Evolutionary conservation across 2,888 invertebrate genomes (phyloP).

Genomic region (Orchesellides sinensis): DNA sequence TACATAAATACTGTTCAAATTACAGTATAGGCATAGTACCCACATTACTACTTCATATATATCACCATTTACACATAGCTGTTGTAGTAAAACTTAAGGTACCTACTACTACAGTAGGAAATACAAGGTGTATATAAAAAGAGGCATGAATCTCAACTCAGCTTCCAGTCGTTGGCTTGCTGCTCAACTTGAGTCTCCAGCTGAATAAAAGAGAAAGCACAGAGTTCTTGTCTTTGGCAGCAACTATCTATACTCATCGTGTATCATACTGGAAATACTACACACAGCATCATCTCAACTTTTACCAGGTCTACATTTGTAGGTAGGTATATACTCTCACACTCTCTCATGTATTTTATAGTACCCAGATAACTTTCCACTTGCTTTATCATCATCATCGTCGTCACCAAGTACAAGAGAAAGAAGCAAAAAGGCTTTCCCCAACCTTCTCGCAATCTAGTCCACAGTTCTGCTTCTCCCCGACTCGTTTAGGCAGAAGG

Average conservation of each 20-base stretch:
- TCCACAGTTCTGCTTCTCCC: slow-evolving; percentile 47
- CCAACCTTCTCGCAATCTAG: slow-evolving; percentile 59
- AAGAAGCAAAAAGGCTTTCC: slow-evolving; percentile 51
- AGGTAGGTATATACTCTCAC: too few relatives aligned
- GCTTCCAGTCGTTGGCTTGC: slow-evolving; percentile 37
- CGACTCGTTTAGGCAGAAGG: slow-evolving; percentile 35
- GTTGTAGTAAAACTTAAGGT: background rate
- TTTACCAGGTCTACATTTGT: too few relatives aligned
- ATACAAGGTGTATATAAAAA: too few relatives aligned
- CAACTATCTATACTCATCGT: background rate
- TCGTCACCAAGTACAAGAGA: background rate
- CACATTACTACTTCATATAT: too few relatives aligned
- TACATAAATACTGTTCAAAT: too few relatives aligned
- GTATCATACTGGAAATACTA: background rate
- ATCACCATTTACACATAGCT: too few relatives aligned
- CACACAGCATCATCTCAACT: too few relatives aligned
- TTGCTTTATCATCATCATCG: background rate
- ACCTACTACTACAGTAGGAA: background rate
- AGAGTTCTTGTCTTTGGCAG: background rate
- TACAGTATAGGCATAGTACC: too few relatives aligned
- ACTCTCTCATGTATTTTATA: background rate
- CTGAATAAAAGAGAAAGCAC: slow-evolving; percentile 13
- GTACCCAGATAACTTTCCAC: background rate
- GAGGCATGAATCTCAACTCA: slow-evolving; percentile 33
- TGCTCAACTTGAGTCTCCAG: slow-evolving; percentile 1